These are phyloP conservation scores for Thamnaconus septentrionalis DNA, from an alignment of 2,113 vertebrate species.

Conservation along the genomic window DNA sequence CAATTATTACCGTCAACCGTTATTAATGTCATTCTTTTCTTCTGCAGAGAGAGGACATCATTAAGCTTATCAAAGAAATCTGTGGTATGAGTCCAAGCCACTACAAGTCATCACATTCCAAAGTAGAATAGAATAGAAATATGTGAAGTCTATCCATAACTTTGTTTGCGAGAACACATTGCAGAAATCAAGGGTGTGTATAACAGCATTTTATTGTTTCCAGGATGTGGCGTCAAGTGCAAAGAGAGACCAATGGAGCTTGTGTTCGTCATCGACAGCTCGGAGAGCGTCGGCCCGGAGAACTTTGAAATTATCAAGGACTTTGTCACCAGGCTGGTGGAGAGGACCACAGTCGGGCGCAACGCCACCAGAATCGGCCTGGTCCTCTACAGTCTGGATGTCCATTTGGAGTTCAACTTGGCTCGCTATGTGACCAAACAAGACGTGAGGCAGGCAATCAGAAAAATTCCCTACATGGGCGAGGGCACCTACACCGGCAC, in stretches of 20 bases:
- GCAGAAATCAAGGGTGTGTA: background rate
- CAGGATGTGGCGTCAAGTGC: slow-evolving; percentile 90
- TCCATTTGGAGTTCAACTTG: slow-evolving; percentile 84
- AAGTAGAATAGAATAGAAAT: no score
- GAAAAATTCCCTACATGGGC: slow-evolving; percentile 88
- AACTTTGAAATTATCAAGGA: slow-evolving; percentile 93
- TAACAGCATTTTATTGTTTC: slow-evolving; percentile 21
- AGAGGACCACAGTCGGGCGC: slow-evolving; percentile 85
- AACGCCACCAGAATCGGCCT: slow-evolving; percentile 88
- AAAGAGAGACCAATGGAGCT: slow-evolving; percentile 94
- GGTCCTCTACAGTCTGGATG: slow-evolving; percentile 88
- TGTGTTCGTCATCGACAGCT: slow-evolving; percentile 93
- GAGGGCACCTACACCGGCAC: slow-evolving; percentile 90
- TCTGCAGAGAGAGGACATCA: slow-evolving; percentile 86
- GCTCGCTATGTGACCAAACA: slow-evolving; percentile 78
- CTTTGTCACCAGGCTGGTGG: slow-evolving; percentile 87
- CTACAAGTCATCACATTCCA: background rate
- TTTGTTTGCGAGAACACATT: background rate
- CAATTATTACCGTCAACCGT: background rate
- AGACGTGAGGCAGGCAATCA: slow-evolving; percentile 85
- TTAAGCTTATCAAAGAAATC: slow-evolving; percentile 90
- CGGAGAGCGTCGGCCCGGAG: slow-evolving; percentile 90
- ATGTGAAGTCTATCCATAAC: background rate
- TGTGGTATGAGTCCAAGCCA: slow-evolving; percentile 78
- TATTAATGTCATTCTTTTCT: background rate